Evolutionary conservation across 2,888 invertebrate species (phyloP).

Genomic region (Petrophora chlorosata): DNA sequence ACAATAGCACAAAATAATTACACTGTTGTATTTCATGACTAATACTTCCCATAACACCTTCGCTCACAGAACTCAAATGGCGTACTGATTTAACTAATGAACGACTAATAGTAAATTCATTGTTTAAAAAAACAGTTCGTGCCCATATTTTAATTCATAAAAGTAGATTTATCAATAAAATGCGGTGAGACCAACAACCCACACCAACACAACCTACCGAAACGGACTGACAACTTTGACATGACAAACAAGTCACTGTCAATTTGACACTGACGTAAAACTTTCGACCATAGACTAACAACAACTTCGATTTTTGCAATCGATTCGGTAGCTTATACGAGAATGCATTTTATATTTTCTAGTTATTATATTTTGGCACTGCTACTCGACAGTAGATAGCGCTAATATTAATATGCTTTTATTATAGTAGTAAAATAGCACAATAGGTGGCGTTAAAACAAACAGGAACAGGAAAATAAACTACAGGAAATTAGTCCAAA

Average conservation of each 20-base stretch:
- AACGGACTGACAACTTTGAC: neutral
- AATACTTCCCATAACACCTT: constrained; percentile 70
- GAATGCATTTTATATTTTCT: too few relatives aligned
- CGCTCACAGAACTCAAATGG: constrained; percentile 7
- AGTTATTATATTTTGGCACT: too few relatives aligned
- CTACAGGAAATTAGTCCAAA: too few relatives aligned
- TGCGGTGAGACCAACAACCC: neutral
- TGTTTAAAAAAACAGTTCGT: neutral
- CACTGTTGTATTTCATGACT: constrained; percentile 73
- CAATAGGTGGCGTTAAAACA: too few relatives aligned
- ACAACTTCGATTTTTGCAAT: too few relatives aligned
- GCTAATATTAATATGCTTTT: neutral
- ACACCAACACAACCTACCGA: neutral
- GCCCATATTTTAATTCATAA: constrained; percentile 16
- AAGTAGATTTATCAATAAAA: constrained; percentile 12
- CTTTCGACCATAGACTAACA: neutral
- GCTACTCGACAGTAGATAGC: constrained; percentile 16
- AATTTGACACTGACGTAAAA: neutral
- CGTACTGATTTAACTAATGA: constrained; percentile 2
- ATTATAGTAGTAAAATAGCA: too few relatives aligned
- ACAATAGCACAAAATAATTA: constrained; percentile 67
- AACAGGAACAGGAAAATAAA: too few relatives aligned
- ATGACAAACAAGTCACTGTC: too few relatives aligned
- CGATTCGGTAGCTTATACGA: too few relatives aligned
- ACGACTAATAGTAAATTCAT: neutral